phyloP scores from a whole-genome alignment of 2,888 invertebrate genomes.

The Tetrapedia diversipes region DNA sequence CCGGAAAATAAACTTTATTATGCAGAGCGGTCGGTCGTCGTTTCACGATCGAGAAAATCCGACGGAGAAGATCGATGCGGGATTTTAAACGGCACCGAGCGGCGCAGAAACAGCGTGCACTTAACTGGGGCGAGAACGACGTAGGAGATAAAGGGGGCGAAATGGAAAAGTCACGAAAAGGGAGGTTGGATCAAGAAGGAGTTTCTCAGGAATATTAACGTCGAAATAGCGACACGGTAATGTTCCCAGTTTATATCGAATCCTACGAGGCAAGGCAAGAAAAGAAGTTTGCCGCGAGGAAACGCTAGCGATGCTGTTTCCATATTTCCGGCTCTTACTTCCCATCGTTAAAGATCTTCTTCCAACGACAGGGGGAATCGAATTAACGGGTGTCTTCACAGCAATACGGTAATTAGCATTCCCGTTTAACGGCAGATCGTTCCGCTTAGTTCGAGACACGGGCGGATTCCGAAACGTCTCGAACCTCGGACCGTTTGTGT shows the following conservation, averaged over 20 bases:
- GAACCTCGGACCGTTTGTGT: no score
- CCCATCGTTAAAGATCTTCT: constrained; percentile 33
- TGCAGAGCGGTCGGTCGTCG: not conserved
- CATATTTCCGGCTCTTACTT: constrained; percentile 15
- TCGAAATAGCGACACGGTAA: constrained; percentile 56
- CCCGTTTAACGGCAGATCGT: not conserved
- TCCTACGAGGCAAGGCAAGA: constrained; percentile 39
- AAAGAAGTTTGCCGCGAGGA: constrained; percentile 37
- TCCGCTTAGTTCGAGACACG: not conserved
- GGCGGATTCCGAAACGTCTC: no score
- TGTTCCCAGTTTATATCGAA: constrained; percentile 59
- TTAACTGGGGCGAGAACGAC: constrained; percentile 14
- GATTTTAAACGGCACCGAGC: constrained; percentile 31
- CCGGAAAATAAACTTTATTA: constrained; percentile 46
- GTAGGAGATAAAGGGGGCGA: constrained; percentile 2
- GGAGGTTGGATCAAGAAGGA: constrained; percentile 32
- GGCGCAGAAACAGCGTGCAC: constrained; percentile 5
- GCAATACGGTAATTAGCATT: constrained; percentile 35
- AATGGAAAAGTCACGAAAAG: constrained; percentile 24
- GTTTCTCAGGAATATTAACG: constrained; percentile 59
- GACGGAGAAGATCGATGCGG: constrained; percentile 7
- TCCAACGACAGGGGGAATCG: constrained; percentile 15
- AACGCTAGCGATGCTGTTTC: constrained; percentile 53
- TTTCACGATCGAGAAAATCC: constrained; percentile 19
- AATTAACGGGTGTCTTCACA: constrained; percentile 33